Percentiles rank a stretch among this genome's conserved stretches.
phyloP scores from a whole-genome alignment of 1,140 invertebrate genomes.

The Drosophila obscura region DNA sequence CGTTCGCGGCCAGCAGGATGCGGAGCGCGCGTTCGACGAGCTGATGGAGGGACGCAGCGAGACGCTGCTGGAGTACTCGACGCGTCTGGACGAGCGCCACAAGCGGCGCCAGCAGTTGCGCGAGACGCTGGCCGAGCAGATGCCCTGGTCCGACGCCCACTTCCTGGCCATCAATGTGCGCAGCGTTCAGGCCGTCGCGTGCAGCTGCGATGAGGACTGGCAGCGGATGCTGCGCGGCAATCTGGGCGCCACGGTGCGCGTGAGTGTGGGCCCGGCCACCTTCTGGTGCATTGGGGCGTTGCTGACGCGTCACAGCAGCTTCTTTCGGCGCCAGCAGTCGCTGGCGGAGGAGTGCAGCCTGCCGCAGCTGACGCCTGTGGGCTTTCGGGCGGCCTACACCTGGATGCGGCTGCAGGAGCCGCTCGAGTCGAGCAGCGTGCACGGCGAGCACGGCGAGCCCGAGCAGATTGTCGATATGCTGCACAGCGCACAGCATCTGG shows the following conservation, averaged over 20 bases:
- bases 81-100: neutral
- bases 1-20: no score
- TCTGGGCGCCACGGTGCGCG: neutral
- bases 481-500: neutral
- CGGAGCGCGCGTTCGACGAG: no score
- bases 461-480: neutral
- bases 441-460: no score
- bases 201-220: neutral
- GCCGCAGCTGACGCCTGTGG: neutral
- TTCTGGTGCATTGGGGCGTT: slow-evolving; percentile 7
- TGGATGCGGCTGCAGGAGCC: slow-evolving; percentile 8
- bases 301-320: neutral
- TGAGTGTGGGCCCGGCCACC: neutral
- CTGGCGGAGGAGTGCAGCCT: no score
- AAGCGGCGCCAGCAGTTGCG: neutral
- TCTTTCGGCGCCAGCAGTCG: neutral
- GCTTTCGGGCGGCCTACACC: slow-evolving; percentile 5
- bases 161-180: neutral
- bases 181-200: neutral
- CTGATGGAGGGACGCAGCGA: no score
- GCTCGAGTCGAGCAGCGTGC: neutral
- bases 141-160: slow-evolving; percentile 6
- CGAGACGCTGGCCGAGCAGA: neutral
- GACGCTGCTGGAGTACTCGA: no score
- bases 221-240: neutral